These are phyloP conservation scores for Sinocyclocheilus grahami DNA, from an alignment of 2,113 vertebrate species.

Conservation along the genomic window DNA sequence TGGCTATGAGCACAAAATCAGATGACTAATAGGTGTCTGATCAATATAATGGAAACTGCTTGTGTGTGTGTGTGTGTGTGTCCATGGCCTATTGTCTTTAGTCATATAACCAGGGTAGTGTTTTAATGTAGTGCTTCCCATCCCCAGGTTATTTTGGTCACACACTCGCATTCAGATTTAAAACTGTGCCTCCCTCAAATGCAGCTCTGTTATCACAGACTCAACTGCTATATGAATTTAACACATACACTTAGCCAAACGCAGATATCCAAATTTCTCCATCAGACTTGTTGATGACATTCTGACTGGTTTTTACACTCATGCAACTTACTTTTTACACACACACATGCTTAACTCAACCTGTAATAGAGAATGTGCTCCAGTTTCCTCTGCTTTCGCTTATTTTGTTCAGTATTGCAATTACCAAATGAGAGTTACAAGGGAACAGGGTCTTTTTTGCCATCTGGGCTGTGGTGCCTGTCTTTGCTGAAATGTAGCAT, in stretches of 20 bases:
- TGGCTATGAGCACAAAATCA: slow-evolving; percentile 44
- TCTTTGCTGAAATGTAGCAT: slow-evolving; percentile 25
- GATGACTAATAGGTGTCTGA: slow-evolving; percentile 39
- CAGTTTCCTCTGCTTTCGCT: neutral
- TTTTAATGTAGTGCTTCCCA: neutral
- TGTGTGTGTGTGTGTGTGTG: too few species aligned
- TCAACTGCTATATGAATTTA: slow-evolving; percentile 7
- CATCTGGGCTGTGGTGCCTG: slow-evolving; percentile 19
- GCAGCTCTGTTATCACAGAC: neutral
- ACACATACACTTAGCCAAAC: neutral
- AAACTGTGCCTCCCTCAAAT: slow-evolving; percentile 7
- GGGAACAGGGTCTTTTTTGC: slow-evolving; percentile 45
- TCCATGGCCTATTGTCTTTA: slow-evolving; percentile 25
- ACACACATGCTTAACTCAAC: neutral
- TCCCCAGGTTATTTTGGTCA: slow-evolving; percentile 1
- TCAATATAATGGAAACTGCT: slow-evolving; percentile 18
- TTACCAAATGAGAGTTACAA: slow-evolving; percentile 18
- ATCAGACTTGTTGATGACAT: neutral
- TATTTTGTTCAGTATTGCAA: neutral
- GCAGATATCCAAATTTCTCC: slow-evolving; percentile 1
- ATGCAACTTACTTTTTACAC: slow-evolving; percentile 2
- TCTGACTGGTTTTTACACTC: neutral
- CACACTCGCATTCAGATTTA: neutral
- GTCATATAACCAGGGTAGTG: slow-evolving; percentile 32
- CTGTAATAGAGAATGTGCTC: slow-evolving; percentile 23